Conservation (phyloP, 2,888 invertebrate genomes). For the Eupithecia tripunctaria region DNA sequence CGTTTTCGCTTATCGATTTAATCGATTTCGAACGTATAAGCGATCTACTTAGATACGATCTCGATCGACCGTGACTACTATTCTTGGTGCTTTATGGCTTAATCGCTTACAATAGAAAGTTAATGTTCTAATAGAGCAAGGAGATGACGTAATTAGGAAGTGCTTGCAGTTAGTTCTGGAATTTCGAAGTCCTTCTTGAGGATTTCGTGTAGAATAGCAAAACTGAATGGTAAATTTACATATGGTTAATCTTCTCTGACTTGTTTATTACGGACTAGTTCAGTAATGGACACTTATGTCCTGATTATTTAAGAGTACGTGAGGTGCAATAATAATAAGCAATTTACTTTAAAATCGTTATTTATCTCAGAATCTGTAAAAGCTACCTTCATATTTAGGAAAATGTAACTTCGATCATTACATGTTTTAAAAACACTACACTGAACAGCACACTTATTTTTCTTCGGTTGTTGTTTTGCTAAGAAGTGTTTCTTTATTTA, state of each 20-base stretch:
- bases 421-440: too few relatives aligned
- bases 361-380: too few relatives aligned
- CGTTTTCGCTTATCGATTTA: constrained; percentile 70
- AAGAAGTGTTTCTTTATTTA: too few relatives aligned
- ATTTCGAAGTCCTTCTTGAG: not conserved
- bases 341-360: too few relatives aligned
- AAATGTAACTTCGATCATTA: too few relatives aligned
- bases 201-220: not conserved
- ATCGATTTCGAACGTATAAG: constrained; percentile 62
- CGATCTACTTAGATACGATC: constrained; percentile 67
- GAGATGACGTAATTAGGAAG: constrained; percentile 25
- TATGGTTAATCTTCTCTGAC: not conserved
- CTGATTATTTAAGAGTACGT: not conserved
- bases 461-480: too few relatives aligned
- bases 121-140: constrained; percentile 42
- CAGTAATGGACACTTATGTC: not conserved
- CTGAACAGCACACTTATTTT: too few relatives aligned
- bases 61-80: constrained; percentile 65
- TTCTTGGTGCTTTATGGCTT: constrained; percentile 65
- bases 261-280: not conserved
- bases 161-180: not conserved
- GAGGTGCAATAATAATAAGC: too few relatives aligned
- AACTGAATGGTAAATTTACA: not conserved
- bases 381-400: too few relatives aligned
- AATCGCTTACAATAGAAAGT: constrained; percentile 72